These are phyloP conservation scores for Istiophorus platypterus DNA, from an alignment of 2,113 vertebrate species.

Conservation along the genomic window DNA sequence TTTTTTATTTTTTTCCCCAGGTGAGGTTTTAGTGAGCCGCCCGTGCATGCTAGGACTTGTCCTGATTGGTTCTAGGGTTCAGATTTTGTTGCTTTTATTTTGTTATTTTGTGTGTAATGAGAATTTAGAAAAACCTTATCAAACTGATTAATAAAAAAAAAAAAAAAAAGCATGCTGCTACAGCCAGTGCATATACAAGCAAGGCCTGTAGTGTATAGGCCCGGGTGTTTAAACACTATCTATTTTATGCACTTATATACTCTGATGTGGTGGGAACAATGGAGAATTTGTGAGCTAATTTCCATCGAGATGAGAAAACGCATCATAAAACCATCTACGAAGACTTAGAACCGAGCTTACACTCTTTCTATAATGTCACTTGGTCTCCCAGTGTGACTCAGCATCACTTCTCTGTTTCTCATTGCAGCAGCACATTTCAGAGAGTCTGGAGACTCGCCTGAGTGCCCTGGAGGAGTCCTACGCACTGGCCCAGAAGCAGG, in stretches of 20 bases:
- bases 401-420: constrained; percentile 7
- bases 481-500: constrained; percentile 73
- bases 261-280: not conserved
- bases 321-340: not conserved
- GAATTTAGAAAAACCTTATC: not conserved
- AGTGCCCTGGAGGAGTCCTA: constrained; percentile 76
- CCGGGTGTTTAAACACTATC: not conserved
- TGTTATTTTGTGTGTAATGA: not conserved
- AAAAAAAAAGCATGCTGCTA: not conserved
- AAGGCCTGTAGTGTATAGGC: not conserved
- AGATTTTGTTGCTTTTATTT: not conserved
- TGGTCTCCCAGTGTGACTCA: not conserved
- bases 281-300: not conserved
- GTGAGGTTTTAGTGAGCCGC: not conserved
- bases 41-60: not conserved
- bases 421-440: constrained; percentile 65
- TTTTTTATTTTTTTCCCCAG: too few species aligned
- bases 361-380: not conserved
- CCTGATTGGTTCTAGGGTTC: not conserved
- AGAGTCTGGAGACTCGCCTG: constrained; percentile 75
- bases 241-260: not conserved
- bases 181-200: not conserved
- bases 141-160: not conserved
- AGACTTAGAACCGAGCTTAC: not conserved
- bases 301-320: not conserved